Conservation (phyloP, 2,113 vertebrate genomes). For the Benitochromis conjunctus region DNA sequence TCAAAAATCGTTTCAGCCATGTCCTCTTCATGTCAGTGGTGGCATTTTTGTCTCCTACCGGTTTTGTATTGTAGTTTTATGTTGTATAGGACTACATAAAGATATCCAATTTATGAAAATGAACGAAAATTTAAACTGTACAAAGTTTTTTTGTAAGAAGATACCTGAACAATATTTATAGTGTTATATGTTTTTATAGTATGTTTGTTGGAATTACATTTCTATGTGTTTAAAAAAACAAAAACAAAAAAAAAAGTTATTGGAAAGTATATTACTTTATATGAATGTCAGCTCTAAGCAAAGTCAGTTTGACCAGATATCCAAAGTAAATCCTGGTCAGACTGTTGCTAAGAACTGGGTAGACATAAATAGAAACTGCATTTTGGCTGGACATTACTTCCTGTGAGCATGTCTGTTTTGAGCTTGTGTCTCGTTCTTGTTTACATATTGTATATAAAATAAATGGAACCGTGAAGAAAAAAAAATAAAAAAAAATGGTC, state of each 20-base stretch:
- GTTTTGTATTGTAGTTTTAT: constrained; percentile 62
- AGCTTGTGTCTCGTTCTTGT: constrained; percentile 69
- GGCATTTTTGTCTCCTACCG: constrained; percentile 52
- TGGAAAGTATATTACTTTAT: constrained; percentile 56
- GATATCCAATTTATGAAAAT: constrained; percentile 63
- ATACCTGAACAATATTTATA: constrained; percentile 71
- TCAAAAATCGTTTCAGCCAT: constrained; percentile 17
- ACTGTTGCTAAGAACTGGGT: constrained; percentile 28
- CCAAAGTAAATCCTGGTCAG: constrained; percentile 50
- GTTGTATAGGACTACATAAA: constrained; percentile 56
- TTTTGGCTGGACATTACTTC: constrained; percentile 59
- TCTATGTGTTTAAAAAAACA: constrained; percentile 60
- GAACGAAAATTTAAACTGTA: constrained; percentile 60
- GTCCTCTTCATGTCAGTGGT: constrained; percentile 16
- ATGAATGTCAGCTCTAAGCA: constrained; percentile 61
- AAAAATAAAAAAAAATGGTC: constrained; percentile 38
- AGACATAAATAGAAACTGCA: constrained; percentile 42
- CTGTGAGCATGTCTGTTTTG: constrained; percentile 69
- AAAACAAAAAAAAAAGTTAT: constrained; percentile 30
- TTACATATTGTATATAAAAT: constrained; percentile 79
- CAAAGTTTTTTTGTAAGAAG: constrained; percentile 70
- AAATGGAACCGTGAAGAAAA: constrained; percentile 62
- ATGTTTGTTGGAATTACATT: constrained; percentile 67
- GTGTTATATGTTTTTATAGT: constrained; percentile 70
- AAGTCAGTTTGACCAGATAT: constrained; percentile 37